Percentiles rank a stretch among this genome's conserved stretches.
Evolutionary conservation across 2,797 vertebrate genomes (phyloP).

Genomic region (Margarornis squamiger): DNA sequence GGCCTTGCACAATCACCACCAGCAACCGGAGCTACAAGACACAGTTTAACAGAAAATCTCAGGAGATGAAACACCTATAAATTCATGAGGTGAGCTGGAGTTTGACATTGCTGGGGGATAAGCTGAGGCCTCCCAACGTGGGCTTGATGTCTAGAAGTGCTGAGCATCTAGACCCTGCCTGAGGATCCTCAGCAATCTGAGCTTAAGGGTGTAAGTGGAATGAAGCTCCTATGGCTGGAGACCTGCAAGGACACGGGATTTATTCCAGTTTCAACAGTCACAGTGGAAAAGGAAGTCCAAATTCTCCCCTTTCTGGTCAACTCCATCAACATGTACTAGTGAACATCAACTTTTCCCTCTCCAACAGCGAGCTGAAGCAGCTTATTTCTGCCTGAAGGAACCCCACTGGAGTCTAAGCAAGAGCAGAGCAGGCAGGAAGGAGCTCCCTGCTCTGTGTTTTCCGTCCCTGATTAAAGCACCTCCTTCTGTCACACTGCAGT

Average conservation of each 20-base stretch:
- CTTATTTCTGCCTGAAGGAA: not conserved
- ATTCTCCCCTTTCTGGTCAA: not conserved
- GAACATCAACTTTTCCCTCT: not conserved
- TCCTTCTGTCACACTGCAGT: not conserved
- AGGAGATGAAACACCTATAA: not conserved
- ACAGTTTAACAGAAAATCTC: not conserved
- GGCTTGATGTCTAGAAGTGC: not conserved
- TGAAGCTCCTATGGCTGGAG: not conserved
- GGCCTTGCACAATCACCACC: slow-evolving; percentile 90
- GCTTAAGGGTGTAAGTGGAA: not conserved
- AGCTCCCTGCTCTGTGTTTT: not conserved
- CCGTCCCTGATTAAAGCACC: not conserved
- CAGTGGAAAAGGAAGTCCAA: not conserved
- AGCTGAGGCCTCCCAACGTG: not conserved
- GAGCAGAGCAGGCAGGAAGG: not conserved
- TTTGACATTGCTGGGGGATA: not conserved
- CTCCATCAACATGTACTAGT: not conserved
- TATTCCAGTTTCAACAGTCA: not conserved
- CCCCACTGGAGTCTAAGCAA: not conserved
- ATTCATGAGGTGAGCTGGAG: not conserved
- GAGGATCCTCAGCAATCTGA: not conserved
- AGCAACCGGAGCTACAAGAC: slow-evolving; percentile 86
- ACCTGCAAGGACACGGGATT: not conserved
- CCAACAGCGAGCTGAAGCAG: not conserved
- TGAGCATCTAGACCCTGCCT: fast-evolving